phyloP scores from a whole-genome alignment of 2,888 invertebrate species.

The Cyrtodaria siliqua region DNA sequence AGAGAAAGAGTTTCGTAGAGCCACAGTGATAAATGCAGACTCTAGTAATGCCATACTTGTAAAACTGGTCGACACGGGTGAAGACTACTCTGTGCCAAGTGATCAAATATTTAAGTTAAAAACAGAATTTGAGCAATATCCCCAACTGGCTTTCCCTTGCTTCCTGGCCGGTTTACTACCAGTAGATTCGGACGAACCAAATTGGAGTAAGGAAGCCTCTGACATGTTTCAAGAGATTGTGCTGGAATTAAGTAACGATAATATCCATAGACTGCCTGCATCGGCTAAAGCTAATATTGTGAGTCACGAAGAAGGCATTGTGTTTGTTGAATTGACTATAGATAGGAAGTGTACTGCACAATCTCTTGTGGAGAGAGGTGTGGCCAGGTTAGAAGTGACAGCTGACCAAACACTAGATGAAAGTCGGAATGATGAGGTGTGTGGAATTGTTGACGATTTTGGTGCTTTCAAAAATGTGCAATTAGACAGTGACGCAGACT shows the following conservation, averaged over 20 bases:
- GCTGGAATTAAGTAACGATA: conserved; percentile 31
- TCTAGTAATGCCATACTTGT: too few relatives aligned
- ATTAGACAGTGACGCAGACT: conserved; percentile 44
- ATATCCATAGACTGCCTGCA: conserved; percentile 33
- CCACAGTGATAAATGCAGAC: conserved; percentile 28
- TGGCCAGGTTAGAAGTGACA: conserved; percentile 28
- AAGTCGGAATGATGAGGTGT: conserved; percentile 15
- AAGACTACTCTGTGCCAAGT: conserved; percentile 43
- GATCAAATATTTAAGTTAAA: conserved; percentile 64
- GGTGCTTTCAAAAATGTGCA: conserved; percentile 46
- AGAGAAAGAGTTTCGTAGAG: conserved; percentile 50
- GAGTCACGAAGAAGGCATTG: conserved; percentile 25
- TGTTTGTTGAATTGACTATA: conserved; percentile 41
- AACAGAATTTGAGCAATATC: conserved; percentile 68
- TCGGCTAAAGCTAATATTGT: conserved; percentile 44
- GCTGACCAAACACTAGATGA: conserved; percentile 27
- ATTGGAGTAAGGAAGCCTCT: conserved; percentile 58
- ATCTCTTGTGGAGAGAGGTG: conserved; percentile 36
- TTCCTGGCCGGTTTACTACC: conserved; percentile 63
- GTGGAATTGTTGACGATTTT: conserved; percentile 33
- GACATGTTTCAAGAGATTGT: conserved; percentile 61
- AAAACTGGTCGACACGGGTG: conserved; percentile 70
- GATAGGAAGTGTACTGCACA: conserved; percentile 34
- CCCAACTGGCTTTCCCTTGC: conserved; percentile 79
- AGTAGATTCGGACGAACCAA: conserved; percentile 31